Evolutionary conservation across 92 coral and sea anemone species (phyloP).

Genomic region (Pocillopora meandrina): DNA sequence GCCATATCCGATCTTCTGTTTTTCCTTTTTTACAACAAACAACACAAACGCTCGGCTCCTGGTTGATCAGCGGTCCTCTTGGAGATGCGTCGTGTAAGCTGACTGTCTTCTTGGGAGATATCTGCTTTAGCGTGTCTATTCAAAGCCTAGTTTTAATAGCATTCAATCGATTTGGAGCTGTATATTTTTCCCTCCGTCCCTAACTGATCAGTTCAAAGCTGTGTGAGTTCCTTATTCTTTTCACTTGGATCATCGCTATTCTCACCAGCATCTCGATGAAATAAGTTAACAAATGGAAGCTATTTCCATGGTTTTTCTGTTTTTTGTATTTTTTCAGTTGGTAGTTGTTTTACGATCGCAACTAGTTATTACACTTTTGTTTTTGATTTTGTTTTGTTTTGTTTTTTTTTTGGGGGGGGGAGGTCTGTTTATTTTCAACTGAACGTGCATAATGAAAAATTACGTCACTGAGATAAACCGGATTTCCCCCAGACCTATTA

Average conservation of each 20-base stretch:
- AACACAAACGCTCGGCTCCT: background rate
- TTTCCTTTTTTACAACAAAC: background rate
- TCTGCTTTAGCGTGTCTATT: background rate
- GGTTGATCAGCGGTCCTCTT: background rate
- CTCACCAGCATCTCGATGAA: no score
- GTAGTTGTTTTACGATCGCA: no score
- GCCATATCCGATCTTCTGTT: slow-evolving; percentile 1
- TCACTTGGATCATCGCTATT: background rate
- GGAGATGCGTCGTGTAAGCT: background rate
- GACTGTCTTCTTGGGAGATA: background rate
- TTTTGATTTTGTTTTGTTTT: no score
- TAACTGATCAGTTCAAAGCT: background rate
- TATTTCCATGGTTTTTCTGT: no score
- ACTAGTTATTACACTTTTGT: no score
- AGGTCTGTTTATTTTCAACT: no score
- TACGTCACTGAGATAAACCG: no score
- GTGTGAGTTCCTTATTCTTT: background rate
- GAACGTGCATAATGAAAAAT: no score
- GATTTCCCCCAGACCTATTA: no score
- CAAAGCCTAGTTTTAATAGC: slow-evolving; percentile 1
- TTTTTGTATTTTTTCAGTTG: no score
- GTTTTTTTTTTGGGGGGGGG: no score
- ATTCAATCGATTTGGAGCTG: slow-evolving; percentile 3
- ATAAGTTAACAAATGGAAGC: no score
- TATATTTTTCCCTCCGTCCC: background rate